Conservation (phyloP, 2,113 vertebrate species). For the Plestiodon gilberti region DNA sequence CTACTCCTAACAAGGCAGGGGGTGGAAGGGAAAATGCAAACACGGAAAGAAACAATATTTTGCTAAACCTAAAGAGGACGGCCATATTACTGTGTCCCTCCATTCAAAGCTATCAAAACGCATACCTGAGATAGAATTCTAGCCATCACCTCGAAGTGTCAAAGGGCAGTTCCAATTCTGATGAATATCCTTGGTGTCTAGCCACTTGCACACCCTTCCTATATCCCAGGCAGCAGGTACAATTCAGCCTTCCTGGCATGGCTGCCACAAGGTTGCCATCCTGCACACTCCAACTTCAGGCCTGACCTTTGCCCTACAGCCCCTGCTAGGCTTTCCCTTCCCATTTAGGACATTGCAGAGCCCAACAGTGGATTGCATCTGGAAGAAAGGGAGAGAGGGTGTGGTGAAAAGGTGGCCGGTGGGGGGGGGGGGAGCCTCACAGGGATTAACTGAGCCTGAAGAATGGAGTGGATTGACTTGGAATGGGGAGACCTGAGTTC, state of each 20-base stretch:
- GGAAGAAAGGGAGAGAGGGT: background rate
- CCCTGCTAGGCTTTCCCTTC: background rate
- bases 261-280: no score
- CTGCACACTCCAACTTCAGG: background rate
- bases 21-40: background rate
- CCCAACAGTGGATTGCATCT: background rate
- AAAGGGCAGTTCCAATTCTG: no score
- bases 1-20: no score
- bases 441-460: background rate
- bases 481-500: background rate
- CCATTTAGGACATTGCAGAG: background rate
- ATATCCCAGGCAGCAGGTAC: no score
- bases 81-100: background rate
- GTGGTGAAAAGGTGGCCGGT: accelerated
- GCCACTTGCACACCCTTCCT: background rate
- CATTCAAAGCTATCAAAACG: background rate
- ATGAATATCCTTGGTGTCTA: background rate
- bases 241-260: background rate
- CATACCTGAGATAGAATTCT: background rate
- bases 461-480: background rate
- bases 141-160: no score
- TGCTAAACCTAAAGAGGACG: background rate
- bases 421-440: background rate
- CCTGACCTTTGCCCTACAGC: background rate
- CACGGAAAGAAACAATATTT: background rate